phyloP scores from a whole-genome alignment of 2,113 vertebrate species.

The Coreoperca whiteheadi region DNA sequence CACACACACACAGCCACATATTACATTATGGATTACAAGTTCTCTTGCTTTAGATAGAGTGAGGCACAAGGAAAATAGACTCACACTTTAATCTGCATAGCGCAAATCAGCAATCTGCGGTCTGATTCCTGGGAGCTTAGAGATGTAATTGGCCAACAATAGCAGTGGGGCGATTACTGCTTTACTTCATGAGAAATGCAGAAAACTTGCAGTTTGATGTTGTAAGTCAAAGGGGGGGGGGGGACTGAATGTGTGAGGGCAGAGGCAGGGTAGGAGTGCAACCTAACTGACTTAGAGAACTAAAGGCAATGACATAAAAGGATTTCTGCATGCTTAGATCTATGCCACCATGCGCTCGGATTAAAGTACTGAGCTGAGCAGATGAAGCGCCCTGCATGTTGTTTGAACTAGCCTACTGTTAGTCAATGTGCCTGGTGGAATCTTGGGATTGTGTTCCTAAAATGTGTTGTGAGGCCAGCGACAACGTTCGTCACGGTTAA shows the following conservation, averaged over 20 bases:
- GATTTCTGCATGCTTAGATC: conserved; percentile 15
- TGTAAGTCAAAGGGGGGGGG: not conserved
- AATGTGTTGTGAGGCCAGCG: not conserved
- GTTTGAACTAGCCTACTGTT: not conserved
- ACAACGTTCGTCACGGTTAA: not conserved
- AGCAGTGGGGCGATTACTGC: not conserved
- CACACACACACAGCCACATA: not conserved
- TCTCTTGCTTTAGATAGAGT: conserved; percentile 25
- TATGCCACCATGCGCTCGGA: conserved; percentile 11
- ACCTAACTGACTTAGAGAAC: conserved; percentile 27
- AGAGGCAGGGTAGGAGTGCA: not conserved
- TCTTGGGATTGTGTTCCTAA: not conserved
- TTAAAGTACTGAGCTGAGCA: conserved; percentile 36
- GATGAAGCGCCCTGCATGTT: conserved; percentile 16
- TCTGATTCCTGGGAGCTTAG: conserved; percentile 4
- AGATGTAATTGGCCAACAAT: conserved; percentile 39
- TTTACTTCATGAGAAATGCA: conserved; percentile 3
- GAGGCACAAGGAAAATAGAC: conserved; percentile 1
- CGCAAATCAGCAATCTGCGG: conserved; percentile 22
- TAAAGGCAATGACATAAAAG: conserved; percentile 38
- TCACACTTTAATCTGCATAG: conserved; percentile 41
- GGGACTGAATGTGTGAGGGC: not conserved
- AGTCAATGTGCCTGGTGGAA: not conserved
- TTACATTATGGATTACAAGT: conserved; percentile 63
- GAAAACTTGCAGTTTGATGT: conserved; percentile 15